Conservation (phyloP, 2,888 invertebrate genomes). For the Atrina japonica region DNA sequence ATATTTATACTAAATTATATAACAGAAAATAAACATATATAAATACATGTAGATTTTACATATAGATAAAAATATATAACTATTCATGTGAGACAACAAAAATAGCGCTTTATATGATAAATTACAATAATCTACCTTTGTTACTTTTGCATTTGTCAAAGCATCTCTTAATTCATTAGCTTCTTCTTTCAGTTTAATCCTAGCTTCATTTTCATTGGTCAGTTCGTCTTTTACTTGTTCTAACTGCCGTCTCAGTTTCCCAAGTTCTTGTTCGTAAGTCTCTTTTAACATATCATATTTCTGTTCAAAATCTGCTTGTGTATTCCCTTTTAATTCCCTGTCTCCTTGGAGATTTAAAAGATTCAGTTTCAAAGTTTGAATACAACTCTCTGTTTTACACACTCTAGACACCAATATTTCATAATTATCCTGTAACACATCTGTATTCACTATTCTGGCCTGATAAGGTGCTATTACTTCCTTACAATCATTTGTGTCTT, state of each 20-base stretch:
- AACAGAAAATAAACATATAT: too few species aligned
- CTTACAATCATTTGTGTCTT: constrained; percentile 18
- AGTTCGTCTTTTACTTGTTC: constrained; percentile 65
- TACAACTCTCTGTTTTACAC: constrained; percentile 74
- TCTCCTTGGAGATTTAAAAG: constrained; percentile 69
- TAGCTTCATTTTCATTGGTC: constrained; percentile 58
- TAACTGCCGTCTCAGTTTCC: constrained; percentile 63
- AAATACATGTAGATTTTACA: too few species aligned
- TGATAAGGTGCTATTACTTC: constrained; percentile 53
- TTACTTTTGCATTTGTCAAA: constrained; percentile 63
- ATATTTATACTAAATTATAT: too few species aligned
- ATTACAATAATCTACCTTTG: constrained; percentile 59
- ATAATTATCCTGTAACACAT: constrained; percentile 61
- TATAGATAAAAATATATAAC: too few species aligned
- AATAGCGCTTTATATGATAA: too few species aligned
- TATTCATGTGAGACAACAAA: too few species aligned
- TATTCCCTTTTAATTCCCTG: constrained; percentile 62
- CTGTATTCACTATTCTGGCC: constrained; percentile 48
- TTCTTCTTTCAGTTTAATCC: constrained; percentile 60
- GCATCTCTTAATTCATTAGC: constrained; percentile 65
- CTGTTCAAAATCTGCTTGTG: constrained; percentile 61
- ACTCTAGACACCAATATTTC: constrained; percentile 68
- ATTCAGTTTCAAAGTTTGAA: constrained; percentile 73
- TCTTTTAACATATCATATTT: constrained; percentile 62
- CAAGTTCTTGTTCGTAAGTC: constrained; percentile 69